Evolutionary conservation across 2,797 vertebrate genomes (phyloP), one percentile per base, ranked within the genome.

Genomic region (Hoplostethus atlanticus): DNA sequence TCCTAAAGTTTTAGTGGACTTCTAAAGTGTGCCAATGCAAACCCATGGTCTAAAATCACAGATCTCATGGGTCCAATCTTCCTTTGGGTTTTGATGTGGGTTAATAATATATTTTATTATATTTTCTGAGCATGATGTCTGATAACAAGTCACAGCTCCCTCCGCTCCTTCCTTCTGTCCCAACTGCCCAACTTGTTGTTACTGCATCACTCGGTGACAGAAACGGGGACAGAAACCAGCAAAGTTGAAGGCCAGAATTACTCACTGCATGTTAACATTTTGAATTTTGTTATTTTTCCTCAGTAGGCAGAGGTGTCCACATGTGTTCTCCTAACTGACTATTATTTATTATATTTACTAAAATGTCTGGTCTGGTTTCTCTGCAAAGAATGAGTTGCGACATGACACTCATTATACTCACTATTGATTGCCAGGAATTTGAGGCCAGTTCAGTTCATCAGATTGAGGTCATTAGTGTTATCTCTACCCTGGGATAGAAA

Each of bases 71-170:
- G 25, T 55, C 16, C 10, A 40, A 8, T 13, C n/a, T 58, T 63
- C 66, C 54, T 66, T 3, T 60, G 62, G 62, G 73, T 70, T 79
- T 73, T 69, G 42, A 74, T 73, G 0, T n/a, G 54, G 25, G 36
- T 31, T 21, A 46, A 71, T 73, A 2, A 48, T 76, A 60, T 54
- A 40, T 69, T 69, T 59, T 44, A 51, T 46, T 76, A 60, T 54
- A 40, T 69, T 69, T 59, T 44, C 54, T 46, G 46, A 40, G 25
- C 17, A 64, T 36, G 59, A 77, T 73, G 64, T 17, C 25, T 51
- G 65, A 83, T 71, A 55, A 71, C 34, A 71, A 28, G 87, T 77
- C 71, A 3, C 46, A 46, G 69, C 80, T 56, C 6, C 64, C 17
- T 51, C 40, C 47, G 1, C 16, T 6, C n/a, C n/a, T 51, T 51